Conservation (phyloP, 2,888 invertebrate species). For the Colletes collaris region DNA sequence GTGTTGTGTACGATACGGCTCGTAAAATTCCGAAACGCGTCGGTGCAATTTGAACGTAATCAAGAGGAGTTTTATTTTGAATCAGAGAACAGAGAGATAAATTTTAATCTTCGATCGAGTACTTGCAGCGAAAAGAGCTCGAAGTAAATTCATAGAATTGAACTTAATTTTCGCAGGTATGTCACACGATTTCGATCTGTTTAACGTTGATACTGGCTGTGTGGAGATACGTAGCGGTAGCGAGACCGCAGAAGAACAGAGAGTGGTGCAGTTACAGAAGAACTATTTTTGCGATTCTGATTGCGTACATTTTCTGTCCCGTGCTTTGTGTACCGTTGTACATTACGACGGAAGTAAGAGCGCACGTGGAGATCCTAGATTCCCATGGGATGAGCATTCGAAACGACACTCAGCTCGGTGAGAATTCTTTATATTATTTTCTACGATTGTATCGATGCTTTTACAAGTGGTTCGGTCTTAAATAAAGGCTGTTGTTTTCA, state of each 20-base stretch:
- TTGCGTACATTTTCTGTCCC: constrained; percentile 92
- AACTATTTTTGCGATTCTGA: constrained; percentile 86
- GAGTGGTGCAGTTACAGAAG: constrained; percentile 92
- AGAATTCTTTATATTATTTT: not conserved
- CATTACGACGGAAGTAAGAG: constrained; percentile 89
- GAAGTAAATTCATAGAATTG: not conserved
- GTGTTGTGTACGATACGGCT: too few species aligned
- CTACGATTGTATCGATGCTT: too few species aligned
- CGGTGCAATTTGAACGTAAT: not conserved
- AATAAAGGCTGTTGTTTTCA: too few species aligned
- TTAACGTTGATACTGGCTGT: constrained; percentile 95
- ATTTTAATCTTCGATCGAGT: not conserved
- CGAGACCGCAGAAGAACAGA: constrained; percentile 91
- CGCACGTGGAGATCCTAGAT: constrained; percentile 79
- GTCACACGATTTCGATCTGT: constrained; percentile 96
- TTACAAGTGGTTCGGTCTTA: too few species aligned
- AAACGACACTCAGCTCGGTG: constrained; percentile 26
- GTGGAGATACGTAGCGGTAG: constrained; percentile 95
- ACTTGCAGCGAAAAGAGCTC: not conserved
- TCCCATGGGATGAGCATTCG: constrained; percentile 78
- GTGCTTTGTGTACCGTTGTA: constrained; percentile 93
- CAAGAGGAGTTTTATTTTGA: too few species aligned
- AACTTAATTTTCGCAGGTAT: constrained; percentile 89
- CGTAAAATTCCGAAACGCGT: not conserved
- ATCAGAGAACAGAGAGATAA: not conserved